Evolutionary conservation across 2,888 invertebrate genomes (phyloP), one percentile per base, ranked within the genome.

Genomic region (Dynastes grantii): DNA sequence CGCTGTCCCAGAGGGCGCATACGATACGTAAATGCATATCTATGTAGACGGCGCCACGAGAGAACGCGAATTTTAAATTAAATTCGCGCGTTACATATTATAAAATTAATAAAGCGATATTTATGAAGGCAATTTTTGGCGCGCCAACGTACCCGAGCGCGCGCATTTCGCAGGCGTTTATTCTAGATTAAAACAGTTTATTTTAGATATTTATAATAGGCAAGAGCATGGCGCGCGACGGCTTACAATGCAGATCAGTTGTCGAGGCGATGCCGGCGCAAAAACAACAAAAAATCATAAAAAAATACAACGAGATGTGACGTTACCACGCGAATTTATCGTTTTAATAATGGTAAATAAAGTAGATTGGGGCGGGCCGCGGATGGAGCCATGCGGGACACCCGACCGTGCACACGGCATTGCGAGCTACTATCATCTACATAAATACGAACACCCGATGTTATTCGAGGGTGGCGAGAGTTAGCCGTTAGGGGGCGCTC

Each of bases 111-210:
- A 89, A 88, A 88, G 88, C 85, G 85, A 87, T 89, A 89, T 89
- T 89, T 89, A 89, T 88, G 89, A 85, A 81, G 84, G 88, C 88
- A 89, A 88, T 88, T 89, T 89, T 89, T 88, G 88, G 88, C 85
- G 85, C 86, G 87, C 85, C 85, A 85, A 85, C 85, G 85, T 83
- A 85, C 86, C 85, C 84, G 84, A 45, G 45, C 8, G 45, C 86
- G 81, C 81, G 86, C 87, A 87, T 87, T 88, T 86, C 87, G 86
- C 78, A 85, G 85, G 86, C 88, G 87, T 88, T 88, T 88, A 88
- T 88, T 88, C 88, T 87, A 89, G 88, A 89, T 89, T 89, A 89
- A 89, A 89, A 88, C 89, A 88, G 88, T 89, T 89, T 88, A 89
- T 89, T 89, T 89, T 88, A 88, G 88, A 88, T 88, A 89, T 89